These are phyloP conservation scores for Noctua janthe DNA, from an alignment of 2,888 invertebrate genomes.

Conservation along the genomic window DNA sequence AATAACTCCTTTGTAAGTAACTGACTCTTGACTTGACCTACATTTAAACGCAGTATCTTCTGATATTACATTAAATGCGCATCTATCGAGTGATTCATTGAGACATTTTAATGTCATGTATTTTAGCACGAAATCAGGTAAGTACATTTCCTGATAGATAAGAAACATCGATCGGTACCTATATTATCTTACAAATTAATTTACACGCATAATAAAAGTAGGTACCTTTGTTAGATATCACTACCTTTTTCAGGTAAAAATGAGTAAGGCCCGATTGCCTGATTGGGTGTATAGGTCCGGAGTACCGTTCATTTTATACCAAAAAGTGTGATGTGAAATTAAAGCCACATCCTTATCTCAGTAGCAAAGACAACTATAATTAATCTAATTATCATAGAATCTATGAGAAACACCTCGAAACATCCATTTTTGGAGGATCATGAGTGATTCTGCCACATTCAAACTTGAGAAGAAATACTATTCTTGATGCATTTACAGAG, in stretches of 20 bases:
- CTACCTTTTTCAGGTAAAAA: background rate
- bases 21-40: slow-evolving; percentile 25
- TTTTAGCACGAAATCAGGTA: slow-evolving; percentile 16
- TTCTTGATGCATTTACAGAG: slow-evolving; percentile 73
- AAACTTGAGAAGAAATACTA: background rate
- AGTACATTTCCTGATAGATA: slow-evolving; percentile 13
- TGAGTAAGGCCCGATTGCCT: background rate
- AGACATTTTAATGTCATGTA: slow-evolving; percentile 4
- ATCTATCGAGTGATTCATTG: slow-evolving; percentile 32
- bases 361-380: background rate
- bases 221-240: background rate
- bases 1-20: slow-evolving; percentile 26
- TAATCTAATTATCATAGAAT: background rate
- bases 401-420: background rate
- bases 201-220: background rate
- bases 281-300: background rate
- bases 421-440: background rate
- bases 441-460: background rate
- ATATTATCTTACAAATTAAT: background rate
- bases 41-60: slow-evolving; percentile 15
- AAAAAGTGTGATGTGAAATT: background rate
- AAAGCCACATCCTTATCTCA: background rate
- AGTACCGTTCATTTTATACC: background rate
- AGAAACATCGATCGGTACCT: background rate
- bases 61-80: slow-evolving; percentile 36